Conservation (phyloP, 2,797 vertebrate genomes). For the Phalloptychus januarius region DNA sequence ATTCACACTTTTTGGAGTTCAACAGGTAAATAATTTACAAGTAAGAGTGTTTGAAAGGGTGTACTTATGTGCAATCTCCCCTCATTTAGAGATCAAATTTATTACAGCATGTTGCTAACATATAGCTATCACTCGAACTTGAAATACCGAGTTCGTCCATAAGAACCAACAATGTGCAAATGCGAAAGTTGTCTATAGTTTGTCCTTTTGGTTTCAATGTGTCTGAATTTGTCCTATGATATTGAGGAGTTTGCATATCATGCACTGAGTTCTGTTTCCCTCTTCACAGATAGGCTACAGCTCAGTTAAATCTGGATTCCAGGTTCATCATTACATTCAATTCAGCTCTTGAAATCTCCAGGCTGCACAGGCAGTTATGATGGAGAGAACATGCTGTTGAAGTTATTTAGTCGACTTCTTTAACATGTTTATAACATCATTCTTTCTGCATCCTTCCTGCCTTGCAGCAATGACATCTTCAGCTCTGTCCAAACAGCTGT, state of each 20-base stretch:
- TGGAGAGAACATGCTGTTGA: not conserved
- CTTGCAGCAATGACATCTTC: not conserved
- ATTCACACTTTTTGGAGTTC: constrained; percentile 11
- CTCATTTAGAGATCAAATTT: not conserved
- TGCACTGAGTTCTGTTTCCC: not conserved
- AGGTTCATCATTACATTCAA: not conserved
- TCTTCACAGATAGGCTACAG: not conserved
- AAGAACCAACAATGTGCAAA: not conserved
- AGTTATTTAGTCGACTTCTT: not conserved
- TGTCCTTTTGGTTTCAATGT: not conserved
- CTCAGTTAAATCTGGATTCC: not conserved
- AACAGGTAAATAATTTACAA: constrained; percentile 38
- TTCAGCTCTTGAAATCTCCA: not conserved
- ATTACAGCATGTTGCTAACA: not conserved
- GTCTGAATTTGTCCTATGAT: not conserved
- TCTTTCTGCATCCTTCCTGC: not conserved
- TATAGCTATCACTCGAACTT: not conserved
- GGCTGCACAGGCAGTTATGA: not conserved
- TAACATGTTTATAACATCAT: not conserved
- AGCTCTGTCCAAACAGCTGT: not conserved
- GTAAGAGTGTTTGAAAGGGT: not conserved
- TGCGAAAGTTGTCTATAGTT: not conserved
- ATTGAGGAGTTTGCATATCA: not conserved
- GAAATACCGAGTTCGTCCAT: not conserved
- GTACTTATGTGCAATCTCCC: too few species aligned